These are phyloP conservation scores for Molossus molossus DNA, from an alignment of 2,797 vertebrate genomes.

Conservation along the genomic window DNA sequence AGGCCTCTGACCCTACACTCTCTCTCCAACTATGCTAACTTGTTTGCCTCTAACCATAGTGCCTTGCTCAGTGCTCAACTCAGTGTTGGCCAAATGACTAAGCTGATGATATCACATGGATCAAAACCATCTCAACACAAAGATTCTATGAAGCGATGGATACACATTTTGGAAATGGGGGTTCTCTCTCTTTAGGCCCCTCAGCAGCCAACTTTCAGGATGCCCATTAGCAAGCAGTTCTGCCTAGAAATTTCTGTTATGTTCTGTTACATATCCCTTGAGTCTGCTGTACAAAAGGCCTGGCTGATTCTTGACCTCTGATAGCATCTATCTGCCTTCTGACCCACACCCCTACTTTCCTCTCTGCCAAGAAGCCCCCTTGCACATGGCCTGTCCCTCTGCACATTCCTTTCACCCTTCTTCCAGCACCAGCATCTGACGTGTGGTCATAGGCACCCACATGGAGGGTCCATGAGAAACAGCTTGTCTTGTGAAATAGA, in stretches of 20 bases:
- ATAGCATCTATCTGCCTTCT: background rate
- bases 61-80: background rate
- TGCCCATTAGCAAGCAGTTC: background rate
- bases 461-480: conserved; percentile 24
- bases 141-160: background rate
- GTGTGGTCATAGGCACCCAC: background rate
- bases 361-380: background rate
- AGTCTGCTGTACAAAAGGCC: background rate
- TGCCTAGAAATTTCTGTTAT: background rate
- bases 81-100: background rate
- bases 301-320: background rate
- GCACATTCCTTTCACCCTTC: background rate
- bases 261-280: background rate
- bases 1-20: background rate
- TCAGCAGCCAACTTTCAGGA: background rate
- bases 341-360: background rate
- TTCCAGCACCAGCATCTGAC: background rate
- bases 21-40: background rate
- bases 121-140: background rate
- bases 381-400: background rate
- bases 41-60: background rate
- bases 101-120: background rate
- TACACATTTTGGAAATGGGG: background rate
- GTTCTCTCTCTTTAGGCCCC: background rate
- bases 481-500: conserved; percentile 37